These are phyloP conservation scores for Marcusenius ussheri DNA, from an alignment of 2,113 vertebrate species.

Conservation along the genomic window DNA sequence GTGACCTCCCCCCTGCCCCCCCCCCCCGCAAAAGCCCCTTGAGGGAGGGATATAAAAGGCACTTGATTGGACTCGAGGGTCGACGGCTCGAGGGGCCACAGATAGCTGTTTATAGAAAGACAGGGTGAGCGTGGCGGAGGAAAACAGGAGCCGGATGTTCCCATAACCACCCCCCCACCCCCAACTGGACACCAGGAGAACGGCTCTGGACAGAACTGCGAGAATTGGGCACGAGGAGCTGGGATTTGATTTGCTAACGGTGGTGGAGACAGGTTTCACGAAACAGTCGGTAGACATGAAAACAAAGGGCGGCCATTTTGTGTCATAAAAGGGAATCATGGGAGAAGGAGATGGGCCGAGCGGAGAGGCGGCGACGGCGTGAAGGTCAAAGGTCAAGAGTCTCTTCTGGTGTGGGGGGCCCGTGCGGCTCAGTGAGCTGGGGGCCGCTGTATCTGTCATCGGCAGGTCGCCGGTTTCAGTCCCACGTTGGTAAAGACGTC, in stretches of 20 bases:
- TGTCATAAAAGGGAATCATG: neutral
- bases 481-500: neutral
- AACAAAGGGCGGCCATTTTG: neutral
- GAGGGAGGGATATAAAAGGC: constrained; percentile 15
- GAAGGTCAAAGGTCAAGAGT: neutral
- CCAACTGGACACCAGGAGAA: neutral
- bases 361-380: neutral
- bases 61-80: constrained; percentile 13
- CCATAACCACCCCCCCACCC: neutral
- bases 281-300: neutral
- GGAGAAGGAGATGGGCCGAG: neutral
- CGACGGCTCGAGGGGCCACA: neutral
- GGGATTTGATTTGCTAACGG: neutral
- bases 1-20: neutral
- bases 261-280: neutral
- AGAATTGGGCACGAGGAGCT: neutral
- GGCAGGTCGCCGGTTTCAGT: neutral
- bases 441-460: neutral
- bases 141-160: neutral
- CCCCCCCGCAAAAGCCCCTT: neutral
- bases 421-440: neutral
- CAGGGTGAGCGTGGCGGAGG: neutral
- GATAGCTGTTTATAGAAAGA: constrained; percentile 14
- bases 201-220: neutral
- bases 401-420: neutral